Percentiles rank a stretch among this genome's conserved stretches.
Evolutionary conservation across 1,140 invertebrate species (phyloP).

Genomic region (Lamellibrachia luymesi): DNA sequence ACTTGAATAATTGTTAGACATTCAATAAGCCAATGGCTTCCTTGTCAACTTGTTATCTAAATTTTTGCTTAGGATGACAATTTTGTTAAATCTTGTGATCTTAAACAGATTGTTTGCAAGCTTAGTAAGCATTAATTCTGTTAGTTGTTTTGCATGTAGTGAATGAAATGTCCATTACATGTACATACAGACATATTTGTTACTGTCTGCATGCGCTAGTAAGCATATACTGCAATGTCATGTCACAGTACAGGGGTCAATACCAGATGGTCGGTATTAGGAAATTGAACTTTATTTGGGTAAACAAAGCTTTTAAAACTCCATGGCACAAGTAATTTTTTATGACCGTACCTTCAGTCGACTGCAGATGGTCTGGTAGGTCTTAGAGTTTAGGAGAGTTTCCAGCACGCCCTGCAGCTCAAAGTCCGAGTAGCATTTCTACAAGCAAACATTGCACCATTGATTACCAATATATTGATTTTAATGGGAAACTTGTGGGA

Average conservation of each 20-base stretch:
- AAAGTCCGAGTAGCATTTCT: constrained; percentile 99
- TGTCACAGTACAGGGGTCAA: background rate
- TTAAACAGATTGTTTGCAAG: background rate
- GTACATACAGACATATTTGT: too few species aligned
- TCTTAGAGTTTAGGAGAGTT: constrained; percentile 95
- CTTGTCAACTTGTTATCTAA: too few species aligned
- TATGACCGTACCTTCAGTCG: constrained; percentile 77
- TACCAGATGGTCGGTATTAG: background rate
- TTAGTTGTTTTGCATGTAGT: background rate
- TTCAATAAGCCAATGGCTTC: too few species aligned
- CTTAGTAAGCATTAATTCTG: background rate
- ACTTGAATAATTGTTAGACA: too few species aligned
- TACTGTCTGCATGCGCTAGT: background rate
- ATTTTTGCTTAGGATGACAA: too few species aligned
- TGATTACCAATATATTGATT: background rate
- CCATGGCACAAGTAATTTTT: background rate
- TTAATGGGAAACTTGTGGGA: too few species aligned
- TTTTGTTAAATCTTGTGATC: background rate
- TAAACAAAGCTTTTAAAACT: background rate
- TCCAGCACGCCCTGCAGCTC: constrained; percentile 98
- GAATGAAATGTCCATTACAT: too few species aligned
- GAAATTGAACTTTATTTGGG: background rate
- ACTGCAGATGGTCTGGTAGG: constrained; percentile 88
- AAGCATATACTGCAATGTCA: background rate
- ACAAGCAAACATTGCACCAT: constrained; percentile 44